Base-by-base conservation (phyloP, 1,140 invertebrate species). In the Micrasema longulum region DNA sequence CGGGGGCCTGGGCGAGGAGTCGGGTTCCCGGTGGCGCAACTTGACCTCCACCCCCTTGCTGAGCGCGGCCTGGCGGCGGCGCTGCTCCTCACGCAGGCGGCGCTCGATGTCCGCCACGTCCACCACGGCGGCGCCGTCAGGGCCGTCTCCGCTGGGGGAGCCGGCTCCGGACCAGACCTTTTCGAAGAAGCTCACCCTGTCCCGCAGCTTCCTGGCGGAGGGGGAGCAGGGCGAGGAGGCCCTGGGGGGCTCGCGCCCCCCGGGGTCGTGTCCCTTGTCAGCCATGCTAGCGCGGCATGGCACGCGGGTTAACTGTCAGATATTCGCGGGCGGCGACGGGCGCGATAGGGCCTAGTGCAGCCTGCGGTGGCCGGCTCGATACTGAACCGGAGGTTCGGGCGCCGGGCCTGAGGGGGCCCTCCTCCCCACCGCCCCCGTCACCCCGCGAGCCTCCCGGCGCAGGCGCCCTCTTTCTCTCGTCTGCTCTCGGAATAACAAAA, bases 181-280 rank as follows among this genome's bases (percentile, higher is more conserved):
- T 76, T 94, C 92, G 80, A 91, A 93, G 79, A 92, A 92, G 60
- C 84, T 89, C 65, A 94, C 91, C 77, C 89, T 87, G 74, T 93
- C 90, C 45, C 87, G 84, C 11, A 93, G 85, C 45, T 88, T 83
- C 77, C 80, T 81, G 73, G 79, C 80, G 83, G 81, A 82, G 84
- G 85, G 82, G 83, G 85, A 83, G 80, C 83, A 68, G 82, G 82
- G 77, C 68, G 71, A 63, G 84, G 84, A 82, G 80, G 82, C 69
- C 82, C 81, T 76, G 69, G 73, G 65, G 31, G 43, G 41, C n/a
- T n/a, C n/a, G 10, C 35, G 50, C 47, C 69, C 73, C 47, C 69
- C 69, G 12, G 74, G 74, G 36, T 70, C 65, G 26, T 66, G 48
- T 38, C 60, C 16, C 23, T 60, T 62, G 31, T 72, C 74, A 38